Evolutionary conservation across 2,113 vertebrate genomes (phyloP), one percentile per base, ranked within the genome.

Genomic region (Carollia perspicillata): DNA sequence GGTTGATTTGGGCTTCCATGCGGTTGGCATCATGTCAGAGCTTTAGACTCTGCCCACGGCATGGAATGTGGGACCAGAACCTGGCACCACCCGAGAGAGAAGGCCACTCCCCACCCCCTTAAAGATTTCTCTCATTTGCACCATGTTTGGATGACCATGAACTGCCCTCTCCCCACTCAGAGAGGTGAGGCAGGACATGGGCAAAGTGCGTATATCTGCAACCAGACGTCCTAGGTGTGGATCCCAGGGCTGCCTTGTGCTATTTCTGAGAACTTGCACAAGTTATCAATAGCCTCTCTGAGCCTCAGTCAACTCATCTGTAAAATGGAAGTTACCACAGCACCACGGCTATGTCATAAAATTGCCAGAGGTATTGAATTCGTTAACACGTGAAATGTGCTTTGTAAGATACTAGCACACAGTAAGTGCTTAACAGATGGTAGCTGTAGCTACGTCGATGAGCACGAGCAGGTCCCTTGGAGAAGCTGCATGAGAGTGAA

Each of bases 281-380:
- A 1, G 1, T 47, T 84, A 16, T 51, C 4, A 17, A 58, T 58
- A 88, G 79, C 9, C 16, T 84, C 74, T 58, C n/a, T 71, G 44
- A 72, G 55, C 55, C 9, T 58, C 53, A 51, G 51, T 85, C 74
- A 72, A 6, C 87, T 83, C 40, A 37, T 71, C 60, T 40, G 40
- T 35, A 66, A 94, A 22, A 55, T 74, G 74, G 47, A 86, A 86
- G 74, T 78, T 60, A 55, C 60, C 23, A 35, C 30, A 60, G 33
- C 37, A 55, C 60, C 23, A 35, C 30, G 58, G 33, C 37, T 49
- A 16, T 33, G 8, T 53, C 47, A 47, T 35, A 49, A 88, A 53
- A 35, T 42, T 28, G 16, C 72, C 55, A 37, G 63, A 44, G 72
- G 49, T 28, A 55, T 90, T 90, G 53, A 63, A 63, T 79, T 17